Base-by-base conservation (phyloP, 2,888 invertebrate species). In the Dexiosoma caninum region DNA sequence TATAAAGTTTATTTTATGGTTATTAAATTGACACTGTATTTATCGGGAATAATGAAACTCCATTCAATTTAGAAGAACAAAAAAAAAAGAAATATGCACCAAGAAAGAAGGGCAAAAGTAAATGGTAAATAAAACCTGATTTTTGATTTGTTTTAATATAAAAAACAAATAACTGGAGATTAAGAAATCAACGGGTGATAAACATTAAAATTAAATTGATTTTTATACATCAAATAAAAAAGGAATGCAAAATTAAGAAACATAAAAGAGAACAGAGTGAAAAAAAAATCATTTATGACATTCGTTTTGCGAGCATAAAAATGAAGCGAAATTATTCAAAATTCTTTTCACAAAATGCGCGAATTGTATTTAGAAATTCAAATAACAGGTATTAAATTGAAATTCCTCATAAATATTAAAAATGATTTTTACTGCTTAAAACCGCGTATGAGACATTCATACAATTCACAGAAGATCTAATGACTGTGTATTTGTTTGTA, bases 171-270 rank as follows among this genome's bases (percentile, higher is more conserved):
- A 62, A 46, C 21, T 44, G 46, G 14, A 49, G 77, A 77, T 72
- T 77, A 69, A 81, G 72, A 81, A 81, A 69, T 77, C 80, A 81
- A 81, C 80, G 80, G 77, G 77, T 77, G 71, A 80, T 80, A 80
- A 76, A 80, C 59, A 77, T 64, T 57, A 62, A 77, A 49, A 69
- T 46, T 53, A 46, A 77, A 67, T 77, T 81, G 77, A 81, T 69
- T 66, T 81, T 81, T 46, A 53, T 21, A 59, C 59, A 66, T 74
- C 55, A 49, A 49, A 69, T 55, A 66, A 51, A 37, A 42, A n/a
- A n/a, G n/a, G n/a, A n/a, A n/a, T n/a, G n/a, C n/a, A n/a, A n/a
- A n/a, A n/a, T n/a, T n/a, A n/a, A n/a, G n/a, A n/a, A 44, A 59
- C 7, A 30, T 7, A 32, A 40, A 21, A 32, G 27, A 32, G 27